Evolutionary conservation across 2,888 invertebrate species (phyloP).

Genomic region (Muschampia plurimacula): DNA sequence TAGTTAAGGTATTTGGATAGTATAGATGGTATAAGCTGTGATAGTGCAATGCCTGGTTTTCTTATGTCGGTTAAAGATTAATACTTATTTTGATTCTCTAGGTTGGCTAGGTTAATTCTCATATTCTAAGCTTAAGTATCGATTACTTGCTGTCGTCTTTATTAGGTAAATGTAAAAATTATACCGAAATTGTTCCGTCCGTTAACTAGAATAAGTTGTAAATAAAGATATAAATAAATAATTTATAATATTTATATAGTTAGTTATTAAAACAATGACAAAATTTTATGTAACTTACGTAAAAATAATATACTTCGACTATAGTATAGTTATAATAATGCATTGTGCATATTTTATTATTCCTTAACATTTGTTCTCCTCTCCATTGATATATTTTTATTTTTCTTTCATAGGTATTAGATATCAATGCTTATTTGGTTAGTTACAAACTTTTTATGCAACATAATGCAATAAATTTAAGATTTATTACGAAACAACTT

Average conservation of each 20-base stretch:
- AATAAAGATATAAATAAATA: slow-evolving; percentile 42
- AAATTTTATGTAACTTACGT: background rate
- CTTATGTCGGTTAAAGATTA: slow-evolving; percentile 24
- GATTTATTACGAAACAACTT: background rate
- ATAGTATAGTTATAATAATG: too few relatives aligned
- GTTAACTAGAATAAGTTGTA: slow-evolving; percentile 40
- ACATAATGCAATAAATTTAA: too few relatives aligned
- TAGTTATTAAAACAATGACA: background rate
- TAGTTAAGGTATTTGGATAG: slow-evolving; percentile 6
- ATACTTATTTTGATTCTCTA: background rate
- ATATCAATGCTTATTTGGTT: too few relatives aligned
- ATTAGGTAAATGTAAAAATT: background rate
- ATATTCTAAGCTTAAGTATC: background rate
- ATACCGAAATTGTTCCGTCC: slow-evolving; percentile 39
- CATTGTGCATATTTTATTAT: too few relatives aligned
- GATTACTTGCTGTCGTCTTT: background rate
- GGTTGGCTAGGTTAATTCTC: background rate
- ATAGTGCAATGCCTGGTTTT: slow-evolving; percentile 65
- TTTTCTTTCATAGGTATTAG: too few relatives aligned
- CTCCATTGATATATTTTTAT: too few relatives aligned
- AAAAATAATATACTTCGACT: background rate
- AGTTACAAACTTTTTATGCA: too few relatives aligned
- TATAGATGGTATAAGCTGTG: slow-evolving; percentile 58
- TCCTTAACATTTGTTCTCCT: too few relatives aligned
- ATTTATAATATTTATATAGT: slow-evolving; percentile 27